Percentiles rank a stretch among this genome's conserved stretches.
These are phyloP conservation scores for Peromyscus eremicus DNA, from an alignment of 2,797 vertebrate genomes.

Conservation along the genomic window DNA sequence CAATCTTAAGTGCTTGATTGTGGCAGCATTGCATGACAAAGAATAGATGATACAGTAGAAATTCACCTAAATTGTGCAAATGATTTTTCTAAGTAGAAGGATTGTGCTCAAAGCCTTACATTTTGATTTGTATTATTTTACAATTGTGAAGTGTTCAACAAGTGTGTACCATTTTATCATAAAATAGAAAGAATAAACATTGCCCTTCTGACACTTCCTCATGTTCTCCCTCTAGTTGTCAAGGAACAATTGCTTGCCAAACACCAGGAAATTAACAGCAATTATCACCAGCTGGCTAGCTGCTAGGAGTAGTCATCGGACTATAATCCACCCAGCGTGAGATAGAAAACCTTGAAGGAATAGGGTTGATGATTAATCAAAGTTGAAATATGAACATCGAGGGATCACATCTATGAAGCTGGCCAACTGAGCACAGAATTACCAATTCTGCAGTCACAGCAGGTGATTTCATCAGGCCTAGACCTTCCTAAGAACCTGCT, in stretches of 20 bases:
- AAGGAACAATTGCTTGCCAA: constrained; percentile 61
- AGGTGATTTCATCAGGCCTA: constrained; percentile 50
- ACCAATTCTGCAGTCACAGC: neutral
- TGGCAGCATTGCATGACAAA: neutral
- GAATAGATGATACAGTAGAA: neutral
- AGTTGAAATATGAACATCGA: constrained; percentile 74
- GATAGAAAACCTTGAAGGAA: constrained; percentile 66
- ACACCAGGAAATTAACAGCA: constrained; percentile 76
- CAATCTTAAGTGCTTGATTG: neutral
- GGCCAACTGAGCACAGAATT: neutral
- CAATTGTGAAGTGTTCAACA: constrained; percentile 21
- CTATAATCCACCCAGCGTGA: constrained; percentile 69
- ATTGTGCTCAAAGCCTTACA: neutral
- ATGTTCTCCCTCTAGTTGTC: constrained; percentile 53
- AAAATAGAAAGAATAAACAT: constrained; percentile 30
- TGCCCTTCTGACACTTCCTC: constrained; percentile 40
- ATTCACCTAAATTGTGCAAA: constrained; percentile 36
- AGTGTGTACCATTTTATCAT: constrained; percentile 14
- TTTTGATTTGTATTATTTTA: neutral
- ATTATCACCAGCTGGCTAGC: constrained; percentile 74
- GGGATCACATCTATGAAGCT: neutral
- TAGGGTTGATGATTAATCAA: constrained; percentile 74
- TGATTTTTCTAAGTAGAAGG: neutral
- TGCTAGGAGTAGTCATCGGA: constrained; percentile 38
- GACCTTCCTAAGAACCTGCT: neutral